Base-by-base conservation (phyloP, 2,113 vertebrate genomes). In the Arothron firmamentum region DNA sequence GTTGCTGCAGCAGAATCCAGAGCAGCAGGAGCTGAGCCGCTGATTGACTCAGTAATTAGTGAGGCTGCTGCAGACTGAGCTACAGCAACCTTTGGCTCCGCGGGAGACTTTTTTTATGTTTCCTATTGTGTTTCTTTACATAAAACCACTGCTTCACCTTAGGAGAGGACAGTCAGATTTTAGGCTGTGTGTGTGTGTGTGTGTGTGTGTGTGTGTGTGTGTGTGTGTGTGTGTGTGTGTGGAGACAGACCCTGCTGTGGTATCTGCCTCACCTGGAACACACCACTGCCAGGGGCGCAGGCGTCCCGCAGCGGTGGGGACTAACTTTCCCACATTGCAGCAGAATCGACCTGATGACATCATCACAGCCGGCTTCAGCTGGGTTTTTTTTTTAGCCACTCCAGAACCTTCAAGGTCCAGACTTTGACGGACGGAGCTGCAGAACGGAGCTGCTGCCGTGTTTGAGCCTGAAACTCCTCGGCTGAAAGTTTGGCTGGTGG, bases 401-500 rank as follows among this genome's bases (percentile, higher is more conserved):
- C 14, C 41, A 43, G n/a, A 17, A 49, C n/a, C 38, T 54, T 34
- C 42, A 52, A 38, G 34, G 34, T 38, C 34, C 45, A 53, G 45
- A 13, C 15, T 55, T 18, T 62, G 48, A 55, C 34, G 3, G 34
- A 1, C 1, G 9, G 34, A 2, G 11, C 2, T 9, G 10, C 34
- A 38, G 34, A 38, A 38, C 6, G 1, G 34, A 9, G 34, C 34
- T 38, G 9, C 34, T 38, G 34, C 34, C 56, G 45, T 28, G 4
- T 53, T 1, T 52, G 47, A 53, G 48, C 59, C 43, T 71, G 74
- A 63, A 79, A 62, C 72, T 79, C 57, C 70, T 69, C 65, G 55
- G 72, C 70, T 79, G 71, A 72, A 76, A 75, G 81, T 83, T 82
- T 89, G 83, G 73, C 68, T 66, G 71, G 88, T 85, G 85, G 84